These are phyloP conservation scores for Zoanthus sociatus DNA, from an alignment of 92 coral and sea anemone genomes.

Conservation along the genomic window DNA sequence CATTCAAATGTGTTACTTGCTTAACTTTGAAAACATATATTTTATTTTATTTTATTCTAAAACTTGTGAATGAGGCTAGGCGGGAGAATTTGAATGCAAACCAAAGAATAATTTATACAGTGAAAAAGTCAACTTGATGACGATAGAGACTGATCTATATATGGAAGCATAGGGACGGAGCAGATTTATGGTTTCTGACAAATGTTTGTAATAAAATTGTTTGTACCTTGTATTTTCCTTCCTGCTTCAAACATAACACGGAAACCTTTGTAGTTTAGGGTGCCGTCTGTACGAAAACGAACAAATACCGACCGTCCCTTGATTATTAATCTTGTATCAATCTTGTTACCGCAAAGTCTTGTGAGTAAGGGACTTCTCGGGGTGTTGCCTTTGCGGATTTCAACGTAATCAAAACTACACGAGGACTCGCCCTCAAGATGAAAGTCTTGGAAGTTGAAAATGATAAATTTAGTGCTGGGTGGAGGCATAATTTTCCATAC, in stretches of 20 bases:
- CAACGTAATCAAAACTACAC: constrained; percentile 6
- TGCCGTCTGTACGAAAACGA: constrained; percentile 24
- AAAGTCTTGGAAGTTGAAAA: neutral
- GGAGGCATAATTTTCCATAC: neutral
- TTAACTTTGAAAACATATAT: no score
- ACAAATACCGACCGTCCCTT: neutral
- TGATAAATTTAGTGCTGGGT: neutral
- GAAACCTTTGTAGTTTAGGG: neutral
- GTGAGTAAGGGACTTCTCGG: neutral
- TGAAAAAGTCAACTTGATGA: no score
- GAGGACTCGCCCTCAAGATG: neutral
- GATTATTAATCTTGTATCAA: neutral
- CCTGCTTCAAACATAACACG: neutral
- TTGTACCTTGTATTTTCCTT: neutral
- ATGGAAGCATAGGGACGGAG: neutral
- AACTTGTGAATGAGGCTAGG: no score
- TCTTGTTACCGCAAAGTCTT: neutral
- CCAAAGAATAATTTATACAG: no score
- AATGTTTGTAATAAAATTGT: neutral
- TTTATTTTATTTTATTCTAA: no score
- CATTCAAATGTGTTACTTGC: no score
- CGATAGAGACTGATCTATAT: neutral
- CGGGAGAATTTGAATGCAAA: no score
- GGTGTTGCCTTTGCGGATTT: neutral
- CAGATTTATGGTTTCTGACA: neutral